phyloP scores from a whole-genome alignment of 2,113 vertebrate genomes.

The Oncorhynchus nerka region DNA sequence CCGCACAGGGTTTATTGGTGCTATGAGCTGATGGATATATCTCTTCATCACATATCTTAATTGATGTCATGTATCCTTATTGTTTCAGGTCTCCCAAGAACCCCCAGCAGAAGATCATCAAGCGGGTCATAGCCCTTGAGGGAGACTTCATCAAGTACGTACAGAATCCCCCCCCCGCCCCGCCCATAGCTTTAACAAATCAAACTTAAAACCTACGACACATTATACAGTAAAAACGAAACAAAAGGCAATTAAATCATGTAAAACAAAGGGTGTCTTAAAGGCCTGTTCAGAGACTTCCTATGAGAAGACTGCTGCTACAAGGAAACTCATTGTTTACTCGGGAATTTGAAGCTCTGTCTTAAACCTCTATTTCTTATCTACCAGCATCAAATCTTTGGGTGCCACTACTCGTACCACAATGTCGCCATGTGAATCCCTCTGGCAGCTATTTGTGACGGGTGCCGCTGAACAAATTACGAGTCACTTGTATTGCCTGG shows the following conservation, averaged over 20 bases:
- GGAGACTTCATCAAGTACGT: constrained; percentile 94
- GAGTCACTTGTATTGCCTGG: constrained; percentile 15
- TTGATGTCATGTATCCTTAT: background rate
- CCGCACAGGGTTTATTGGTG: background rate
- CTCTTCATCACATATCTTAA: background rate
- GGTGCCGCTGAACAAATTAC: constrained; percentile 21
- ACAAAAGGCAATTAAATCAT: no score
- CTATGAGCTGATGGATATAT: background rate
- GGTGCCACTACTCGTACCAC: constrained; percentile 12
- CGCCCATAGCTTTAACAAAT: no score
- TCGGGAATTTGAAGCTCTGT: no score
- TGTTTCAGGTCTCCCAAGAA: constrained; percentile 89
- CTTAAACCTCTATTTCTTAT: no score
- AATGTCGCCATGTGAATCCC: constrained; percentile 8
- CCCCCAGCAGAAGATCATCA: constrained; percentile 97
- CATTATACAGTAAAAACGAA: no score
- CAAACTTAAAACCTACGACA: no score
- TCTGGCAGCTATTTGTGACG: constrained; percentile 19
- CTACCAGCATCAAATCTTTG: no score
- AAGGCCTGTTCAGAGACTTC: no score
- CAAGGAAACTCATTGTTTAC: no score
- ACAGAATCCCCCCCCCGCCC: background rate
- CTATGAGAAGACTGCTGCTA: no score
- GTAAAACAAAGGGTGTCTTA: no score
- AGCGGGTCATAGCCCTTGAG: constrained; percentile 95